Evolutionary conservation across 2,888 invertebrate species (phyloP).

Genomic region (Clostera curtula): DNA sequence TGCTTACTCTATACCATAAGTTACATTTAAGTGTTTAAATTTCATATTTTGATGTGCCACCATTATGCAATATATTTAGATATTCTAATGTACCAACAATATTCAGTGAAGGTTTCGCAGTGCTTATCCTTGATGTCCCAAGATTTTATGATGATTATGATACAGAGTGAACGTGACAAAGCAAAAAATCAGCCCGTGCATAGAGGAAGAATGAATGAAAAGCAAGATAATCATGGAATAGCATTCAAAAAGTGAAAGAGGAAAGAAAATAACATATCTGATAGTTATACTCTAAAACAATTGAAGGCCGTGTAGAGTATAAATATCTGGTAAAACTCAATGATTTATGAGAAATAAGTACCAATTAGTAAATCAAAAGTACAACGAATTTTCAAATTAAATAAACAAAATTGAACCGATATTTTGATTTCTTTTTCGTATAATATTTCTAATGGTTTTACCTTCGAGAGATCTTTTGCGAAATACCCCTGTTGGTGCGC

Average conservation of each 20-base stretch:
- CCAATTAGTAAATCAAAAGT: conserved; percentile 37
- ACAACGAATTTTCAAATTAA: conserved; percentile 35
- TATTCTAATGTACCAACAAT: conserved; percentile 46
- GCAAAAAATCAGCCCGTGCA: conserved; percentile 71
- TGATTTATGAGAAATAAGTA: conserved; percentile 45
- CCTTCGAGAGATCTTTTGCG: conserved; percentile 98
- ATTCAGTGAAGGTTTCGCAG: conserved; percentile 54
- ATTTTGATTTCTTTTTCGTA: conserved; percentile 46
- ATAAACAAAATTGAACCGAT: conserved; percentile 58
- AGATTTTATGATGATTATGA: conserved; percentile 55
- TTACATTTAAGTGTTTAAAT: conserved; percentile 38
- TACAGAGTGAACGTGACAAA: conserved; percentile 65
- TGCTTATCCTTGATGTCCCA: conserved; percentile 57
- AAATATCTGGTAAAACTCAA: conserved; percentile 51
- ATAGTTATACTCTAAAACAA: conserved; percentile 48
- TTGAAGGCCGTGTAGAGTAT: conserved; percentile 34
- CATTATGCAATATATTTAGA: conserved; percentile 28
- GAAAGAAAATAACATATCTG: conserved; percentile 48
- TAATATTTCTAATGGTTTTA: conserved; percentile 78
- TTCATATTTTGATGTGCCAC: conserved; percentile 53
- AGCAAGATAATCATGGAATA: conserved; percentile 71
- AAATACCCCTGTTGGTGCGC: conserved; percentile 87
- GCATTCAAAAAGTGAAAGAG: conserved; percentile 67
- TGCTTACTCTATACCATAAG: conserved; percentile 38
- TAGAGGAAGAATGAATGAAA: conserved; percentile 65